Base-by-base conservation (phyloP, 2,888 invertebrate species). In the Dryomyza anilis region DNA sequence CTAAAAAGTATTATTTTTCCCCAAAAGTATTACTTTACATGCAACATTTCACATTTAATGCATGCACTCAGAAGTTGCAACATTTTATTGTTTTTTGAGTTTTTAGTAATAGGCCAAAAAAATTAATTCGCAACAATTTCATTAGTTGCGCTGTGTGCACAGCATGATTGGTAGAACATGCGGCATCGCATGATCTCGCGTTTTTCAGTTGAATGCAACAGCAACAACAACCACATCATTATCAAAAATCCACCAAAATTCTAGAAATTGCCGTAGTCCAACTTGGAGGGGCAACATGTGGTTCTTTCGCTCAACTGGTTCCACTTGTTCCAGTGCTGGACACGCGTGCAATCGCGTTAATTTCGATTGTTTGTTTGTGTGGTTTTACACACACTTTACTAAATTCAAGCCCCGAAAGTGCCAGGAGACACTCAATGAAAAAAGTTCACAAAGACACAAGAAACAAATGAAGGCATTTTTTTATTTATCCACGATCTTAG, bases 311-410 rank as follows among this genome's bases (percentile, higher is more conserved):
- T 16, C 19, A 33, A 55, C 53, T 55, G 53, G 53, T 55, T 55
- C 30, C 53, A 55, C 53, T 55, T 55, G 53, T 55, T 55, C 33
- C n/a, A n/a, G n/a, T 30, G 25, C 50, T 52, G 50, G 50, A 52
- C 50, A 52, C 50, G 33, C 53, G 53, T 33, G 33, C 53, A 33
- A 21, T 33, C 23, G 30, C 10, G 33, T 55, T 55, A 55, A 55
- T 55, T 55, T 30, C 16, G 33, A 33, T 55, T 55, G 33, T 55
- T 53, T 33, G 30, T 55, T 19, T 21, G 33, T 55, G 23, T 55
- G 53, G 30, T 30, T 19, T 43, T n/a, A n/a, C n/a, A n/a, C n/a
- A n/a, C n/a, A n/a, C n/a, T 43, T 43, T 43, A 19, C 43, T 43
- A n/a, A 43, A 43, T 16, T 43, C 25, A 52, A 52, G 25, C 25